phyloP scores from a whole-genome alignment of 2,797 vertebrate genomes.

The Cottoperca gobio region DNA sequence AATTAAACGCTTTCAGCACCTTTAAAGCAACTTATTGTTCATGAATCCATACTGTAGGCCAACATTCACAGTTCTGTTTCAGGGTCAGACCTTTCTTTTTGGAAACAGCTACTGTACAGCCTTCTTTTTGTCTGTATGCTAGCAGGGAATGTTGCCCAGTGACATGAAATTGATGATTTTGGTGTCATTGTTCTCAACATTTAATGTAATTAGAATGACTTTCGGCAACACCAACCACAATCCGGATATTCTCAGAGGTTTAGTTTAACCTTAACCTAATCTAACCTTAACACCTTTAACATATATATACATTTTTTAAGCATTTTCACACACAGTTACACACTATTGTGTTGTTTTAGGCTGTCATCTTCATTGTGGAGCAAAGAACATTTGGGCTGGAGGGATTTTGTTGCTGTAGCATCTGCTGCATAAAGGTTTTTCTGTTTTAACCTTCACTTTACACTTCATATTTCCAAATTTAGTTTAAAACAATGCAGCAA shows the following conservation, averaged over 20 bases:
- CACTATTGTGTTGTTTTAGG: neutral
- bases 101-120: neutral
- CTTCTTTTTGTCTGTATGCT: neutral
- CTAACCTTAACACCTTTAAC: neutral
- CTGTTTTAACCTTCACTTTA: neutral
- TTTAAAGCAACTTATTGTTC: neutral
- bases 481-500: neutral
- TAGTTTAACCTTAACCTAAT: neutral
- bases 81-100: neutral
- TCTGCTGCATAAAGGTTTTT: neutral
- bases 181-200: constrained; percentile 4
- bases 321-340: neutral
- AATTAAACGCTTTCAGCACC: neutral
- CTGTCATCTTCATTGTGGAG: neutral
- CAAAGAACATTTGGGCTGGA: neutral
- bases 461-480: neutral
- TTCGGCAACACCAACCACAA: neutral
- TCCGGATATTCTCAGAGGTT: neutral
- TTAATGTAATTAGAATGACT: neutral
- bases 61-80: neutral
- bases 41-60: neutral
- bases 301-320: neutral
- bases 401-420: neutral
- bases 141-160: no score
- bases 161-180: neutral